These are phyloP conservation scores for Thripadectes ignobilis DNA, from an alignment of 2,797 vertebrate species.

Conservation along the genomic window DNA sequence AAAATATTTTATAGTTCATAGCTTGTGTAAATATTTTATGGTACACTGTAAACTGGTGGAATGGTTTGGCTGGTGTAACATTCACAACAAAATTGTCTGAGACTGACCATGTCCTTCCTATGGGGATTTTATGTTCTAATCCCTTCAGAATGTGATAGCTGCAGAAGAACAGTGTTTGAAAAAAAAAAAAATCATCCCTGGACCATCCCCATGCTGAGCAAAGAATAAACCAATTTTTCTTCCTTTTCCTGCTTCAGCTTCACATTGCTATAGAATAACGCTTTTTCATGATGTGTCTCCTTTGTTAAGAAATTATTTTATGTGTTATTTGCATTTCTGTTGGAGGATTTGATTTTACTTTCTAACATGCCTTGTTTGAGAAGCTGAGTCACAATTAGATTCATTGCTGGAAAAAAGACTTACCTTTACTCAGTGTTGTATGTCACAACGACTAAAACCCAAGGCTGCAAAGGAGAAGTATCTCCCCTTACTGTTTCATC, in stretches of 20 bases:
- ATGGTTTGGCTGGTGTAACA: conserved; percentile 57
- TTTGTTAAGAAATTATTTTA: background rate
- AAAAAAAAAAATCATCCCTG: background rate
- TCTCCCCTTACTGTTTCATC: background rate
- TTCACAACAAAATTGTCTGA: conserved; percentile 58
- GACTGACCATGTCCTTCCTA: conserved; percentile 31
- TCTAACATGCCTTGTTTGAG: background rate
- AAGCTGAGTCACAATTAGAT: background rate
- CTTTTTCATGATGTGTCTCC: background rate
- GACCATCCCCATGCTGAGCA: background rate
- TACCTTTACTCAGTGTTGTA: background rate
- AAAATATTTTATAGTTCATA: conserved; percentile 72
- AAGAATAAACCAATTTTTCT: background rate
- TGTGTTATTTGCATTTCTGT: background rate
- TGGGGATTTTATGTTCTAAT: conserved; percentile 22
- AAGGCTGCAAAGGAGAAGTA: background rate
- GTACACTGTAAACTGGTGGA: conserved; percentile 61
- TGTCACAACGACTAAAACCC: background rate
- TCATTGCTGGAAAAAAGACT: background rate
- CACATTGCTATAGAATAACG: background rate
- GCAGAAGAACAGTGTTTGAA: background rate
- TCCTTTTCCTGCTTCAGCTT: background rate
- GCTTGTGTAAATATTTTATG: conserved; percentile 71
- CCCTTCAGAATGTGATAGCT: conserved; percentile 7
- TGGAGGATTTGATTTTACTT: background rate